Conservation (phyloP, 35 echinoderm and acorn worm species). For the Ophiothrix spiculata region DNA sequence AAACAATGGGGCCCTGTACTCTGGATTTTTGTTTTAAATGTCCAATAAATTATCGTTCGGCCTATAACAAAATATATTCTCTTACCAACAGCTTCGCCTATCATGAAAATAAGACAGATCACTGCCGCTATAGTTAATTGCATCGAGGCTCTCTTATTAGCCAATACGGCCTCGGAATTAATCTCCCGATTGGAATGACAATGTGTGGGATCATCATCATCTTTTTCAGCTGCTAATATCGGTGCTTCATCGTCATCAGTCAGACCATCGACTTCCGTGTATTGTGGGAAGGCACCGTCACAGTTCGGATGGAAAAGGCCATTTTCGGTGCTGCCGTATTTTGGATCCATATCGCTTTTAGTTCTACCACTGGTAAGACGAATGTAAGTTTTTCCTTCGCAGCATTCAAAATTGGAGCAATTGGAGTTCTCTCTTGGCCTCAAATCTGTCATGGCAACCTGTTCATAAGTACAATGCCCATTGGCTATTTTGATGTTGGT, state of each 20-base stretch:
- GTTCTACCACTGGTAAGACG: not conserved
- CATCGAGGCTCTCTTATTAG: slow-evolving; percentile 24
- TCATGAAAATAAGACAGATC: slow-evolving; percentile 43
- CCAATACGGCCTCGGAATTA: not conserved
- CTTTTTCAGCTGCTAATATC: not conserved
- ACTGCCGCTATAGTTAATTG: slow-evolving; percentile 29
- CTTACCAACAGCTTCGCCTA: slow-evolving; percentile 51
- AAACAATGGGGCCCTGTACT: too few species aligned
- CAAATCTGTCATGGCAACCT: too few species aligned
- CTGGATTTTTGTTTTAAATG: too few species aligned
- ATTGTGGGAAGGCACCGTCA: not conserved
- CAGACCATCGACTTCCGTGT: not conserved
- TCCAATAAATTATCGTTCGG: too few species aligned
- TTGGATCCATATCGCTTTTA: not conserved
- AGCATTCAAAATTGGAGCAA: too few species aligned
- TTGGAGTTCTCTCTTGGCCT: too few species aligned
- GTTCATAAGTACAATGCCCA: too few species aligned
- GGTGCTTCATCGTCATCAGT: not conserved
- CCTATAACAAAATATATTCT: too few species aligned
- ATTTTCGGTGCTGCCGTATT: not conserved
- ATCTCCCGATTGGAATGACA: slow-evolving; percentile 10
- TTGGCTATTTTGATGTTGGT: too few species aligned
- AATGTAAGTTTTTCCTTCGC: not conserved
- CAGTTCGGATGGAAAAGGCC: not conserved
- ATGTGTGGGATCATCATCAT: not conserved